Base-by-base conservation (phyloP, 2,113 vertebrate species). In the Poicephalus gulielmi region DNA sequence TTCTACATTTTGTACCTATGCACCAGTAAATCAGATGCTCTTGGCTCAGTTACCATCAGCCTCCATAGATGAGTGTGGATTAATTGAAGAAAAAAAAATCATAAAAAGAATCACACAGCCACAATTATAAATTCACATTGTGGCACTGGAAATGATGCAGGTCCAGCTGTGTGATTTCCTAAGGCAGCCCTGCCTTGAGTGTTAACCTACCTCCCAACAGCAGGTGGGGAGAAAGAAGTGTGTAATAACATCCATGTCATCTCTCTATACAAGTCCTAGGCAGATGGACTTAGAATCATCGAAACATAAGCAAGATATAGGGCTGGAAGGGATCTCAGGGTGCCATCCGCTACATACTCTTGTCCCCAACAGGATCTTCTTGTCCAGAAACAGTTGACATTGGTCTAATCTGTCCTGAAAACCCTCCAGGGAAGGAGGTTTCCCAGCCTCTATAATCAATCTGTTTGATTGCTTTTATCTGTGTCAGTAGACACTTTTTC, bases 231-330 rank as follows among this genome's bases (percentile, higher is more conserved):
- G 10, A 53, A 87, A 55, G 27, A 83, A 24, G 90, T 64, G 7
- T 73, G 17, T 52, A 18, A 17, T 35, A 62, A 43, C 10, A 27
- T 86, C 88, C 10, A 24, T 2, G 0, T 70, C 67, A 67, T 59
- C 78, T 77, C 62, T 83, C 37, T 0, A 0, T 67, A 59, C 82
- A 83, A 35, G 33, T 79, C 14, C 66, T 78, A 35, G 50, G 68
- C 46, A 95, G 83, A 92, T 92, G 86, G 77, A 92, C 83, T 83
- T 95, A 82, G 80, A 96, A 94, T 94, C 95, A 95, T 88, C 88
- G 88, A 94, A 93, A 81, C 43, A 83, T 86, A 30, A 63, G 59
- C 75, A 80, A 70, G 23, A 86, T 88, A 88, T 59, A 81, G 64
- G n/a, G 23, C 46, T 94, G 68, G 31, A 94, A 94, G 88, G 66